Evolutionary conservation across 2,113 vertebrate species (phyloP).

Genomic region (Lampris megalopsis): DNA sequence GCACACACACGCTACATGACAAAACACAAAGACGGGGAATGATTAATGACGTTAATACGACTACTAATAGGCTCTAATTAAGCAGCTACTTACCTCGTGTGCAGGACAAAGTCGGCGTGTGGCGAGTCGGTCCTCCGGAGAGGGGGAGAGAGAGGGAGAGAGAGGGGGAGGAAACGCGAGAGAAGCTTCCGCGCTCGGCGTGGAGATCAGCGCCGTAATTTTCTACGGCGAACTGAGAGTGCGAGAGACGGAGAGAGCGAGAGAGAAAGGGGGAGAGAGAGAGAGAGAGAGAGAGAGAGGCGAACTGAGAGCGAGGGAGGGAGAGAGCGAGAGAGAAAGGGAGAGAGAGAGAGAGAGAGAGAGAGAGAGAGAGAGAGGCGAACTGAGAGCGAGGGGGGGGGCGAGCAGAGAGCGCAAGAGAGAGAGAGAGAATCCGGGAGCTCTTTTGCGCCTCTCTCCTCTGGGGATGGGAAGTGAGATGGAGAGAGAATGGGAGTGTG

Average conservation of each 20-base stretch:
- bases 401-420: conserved; percentile 15
- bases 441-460: conserved; percentile 71
- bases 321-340: neutral
- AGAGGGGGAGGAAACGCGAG: conserved; percentile 46
- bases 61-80: too few relatives aligned
- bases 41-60: too few relatives aligned
- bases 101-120: too few relatives aligned
- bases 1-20: conserved; percentile 7
- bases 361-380: neutral
- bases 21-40: conserved; percentile 9
- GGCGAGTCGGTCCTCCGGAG: conserved; percentile 48
- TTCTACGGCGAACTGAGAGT: conserved; percentile 50
- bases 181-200: conserved; percentile 53
- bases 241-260: conserved; percentile 43
- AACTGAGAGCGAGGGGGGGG: neutral
- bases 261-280: neutral
- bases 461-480: conserved; percentile 63
- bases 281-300: neutral
- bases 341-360: neutral
- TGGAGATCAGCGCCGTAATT: conserved; percentile 62
- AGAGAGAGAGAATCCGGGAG: conserved; percentile 38
- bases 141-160: conserved; percentile 42
- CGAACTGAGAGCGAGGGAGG: too few relatives aligned
- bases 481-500: neutral
- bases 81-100: too few relatives aligned